Conservation (phyloP, 2,888 invertebrate species). For the Cynaeus angustus region DNA sequence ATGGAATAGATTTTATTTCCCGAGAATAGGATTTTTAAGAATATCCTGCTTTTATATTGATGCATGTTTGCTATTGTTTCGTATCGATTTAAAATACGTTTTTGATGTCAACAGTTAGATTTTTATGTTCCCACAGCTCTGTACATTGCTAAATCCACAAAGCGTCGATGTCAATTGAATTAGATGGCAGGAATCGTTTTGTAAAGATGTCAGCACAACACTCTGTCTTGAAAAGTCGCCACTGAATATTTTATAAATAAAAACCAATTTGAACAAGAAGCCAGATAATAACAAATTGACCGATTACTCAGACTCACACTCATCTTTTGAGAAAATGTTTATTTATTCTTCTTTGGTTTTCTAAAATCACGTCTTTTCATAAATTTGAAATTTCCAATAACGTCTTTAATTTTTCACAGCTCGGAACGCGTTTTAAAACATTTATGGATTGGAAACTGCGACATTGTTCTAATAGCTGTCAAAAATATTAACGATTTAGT, state of each 20-base stretch:
- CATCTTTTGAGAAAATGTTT: too few species aligned
- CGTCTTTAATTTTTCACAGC: constrained; percentile 5
- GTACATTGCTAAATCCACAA: constrained; percentile 26
- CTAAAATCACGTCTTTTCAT: constrained; percentile 9
- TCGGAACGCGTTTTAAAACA: background rate
- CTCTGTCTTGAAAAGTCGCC: background rate
- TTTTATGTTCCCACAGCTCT: constrained; percentile 12
- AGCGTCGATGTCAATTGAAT: constrained; percentile 30
- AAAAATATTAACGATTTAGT: constrained; percentile 12
- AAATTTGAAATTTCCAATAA: constrained; percentile 13
- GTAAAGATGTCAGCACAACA: background rate
- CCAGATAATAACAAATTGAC: too few species aligned
- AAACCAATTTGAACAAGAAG: background rate
- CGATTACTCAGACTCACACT: too few species aligned
- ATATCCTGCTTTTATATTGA: too few species aligned
- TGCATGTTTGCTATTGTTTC: background rate
- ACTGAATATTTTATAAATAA: background rate
- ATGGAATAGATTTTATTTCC: too few species aligned
- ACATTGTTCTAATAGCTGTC: constrained; percentile 7
- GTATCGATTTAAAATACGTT: constrained; percentile 14
- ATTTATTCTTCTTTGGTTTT: background rate
- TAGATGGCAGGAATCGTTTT: constrained; percentile 19
- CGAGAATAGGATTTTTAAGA: too few species aligned
- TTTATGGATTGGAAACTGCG: constrained; percentile 5
- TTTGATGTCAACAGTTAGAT: background rate